phyloP scores from a whole-genome alignment of 2,797 vertebrate species.

The Manis javanica region DNA sequence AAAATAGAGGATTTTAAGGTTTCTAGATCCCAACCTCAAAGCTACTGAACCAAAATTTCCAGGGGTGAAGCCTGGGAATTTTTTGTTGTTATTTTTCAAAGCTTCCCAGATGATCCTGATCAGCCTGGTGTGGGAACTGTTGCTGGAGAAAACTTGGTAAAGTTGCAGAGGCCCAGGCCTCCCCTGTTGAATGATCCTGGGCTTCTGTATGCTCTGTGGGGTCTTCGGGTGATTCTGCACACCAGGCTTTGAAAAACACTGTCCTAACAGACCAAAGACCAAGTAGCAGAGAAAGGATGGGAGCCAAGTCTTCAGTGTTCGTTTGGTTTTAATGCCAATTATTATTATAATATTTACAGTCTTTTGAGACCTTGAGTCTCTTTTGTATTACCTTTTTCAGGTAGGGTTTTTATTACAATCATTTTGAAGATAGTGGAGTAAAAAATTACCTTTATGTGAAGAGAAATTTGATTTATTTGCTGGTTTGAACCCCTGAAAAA shows the following conservation, averaged over 20 bases:
- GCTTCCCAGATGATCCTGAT: not conserved
- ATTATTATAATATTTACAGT: not conserved
- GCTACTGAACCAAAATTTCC: not conserved
- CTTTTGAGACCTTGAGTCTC: not conserved
- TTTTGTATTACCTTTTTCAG: constrained; percentile 26
- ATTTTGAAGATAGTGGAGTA: constrained; percentile 36
- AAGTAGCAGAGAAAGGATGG: not conserved
- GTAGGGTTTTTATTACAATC: constrained; percentile 7
- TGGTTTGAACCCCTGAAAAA: constrained; percentile 13
- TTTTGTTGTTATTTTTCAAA: not conserved
- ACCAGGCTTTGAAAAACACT: constrained; percentile 1
- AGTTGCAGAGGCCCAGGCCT: not conserved
- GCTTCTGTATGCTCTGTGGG: not conserved
- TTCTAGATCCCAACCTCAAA: not conserved
- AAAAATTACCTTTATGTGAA: constrained; percentile 15
- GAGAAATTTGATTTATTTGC: constrained; percentile 20
- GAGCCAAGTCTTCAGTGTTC: not conserved
- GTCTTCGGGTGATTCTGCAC: not conserved
- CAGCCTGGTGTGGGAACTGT: not conserved
- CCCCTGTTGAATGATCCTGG: not conserved
- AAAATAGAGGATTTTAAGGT: not conserved
- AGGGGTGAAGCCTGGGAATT: not conserved
- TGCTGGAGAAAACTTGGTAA: not conserved
- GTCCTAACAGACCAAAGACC: not conserved
- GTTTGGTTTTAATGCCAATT: not conserved